These are phyloP conservation scores for Pammene aurita DNA, from an alignment of 2,888 invertebrate species.

Conservation along the genomic window DNA sequence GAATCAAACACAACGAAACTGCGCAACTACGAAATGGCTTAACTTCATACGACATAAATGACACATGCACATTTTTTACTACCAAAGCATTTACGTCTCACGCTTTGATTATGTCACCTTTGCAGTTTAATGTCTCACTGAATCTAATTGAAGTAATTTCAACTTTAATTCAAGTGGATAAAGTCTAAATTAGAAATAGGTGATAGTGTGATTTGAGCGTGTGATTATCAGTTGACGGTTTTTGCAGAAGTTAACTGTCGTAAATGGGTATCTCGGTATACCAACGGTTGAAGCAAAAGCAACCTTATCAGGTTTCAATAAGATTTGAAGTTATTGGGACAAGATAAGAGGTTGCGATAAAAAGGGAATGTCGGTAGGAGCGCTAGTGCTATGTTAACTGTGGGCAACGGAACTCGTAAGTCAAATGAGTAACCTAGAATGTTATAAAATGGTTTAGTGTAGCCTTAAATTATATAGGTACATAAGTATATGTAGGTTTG, in stretches of 20 bases:
- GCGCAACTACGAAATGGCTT: not conserved
- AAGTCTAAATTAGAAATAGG: not conserved
- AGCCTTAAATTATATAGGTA: not conserved
- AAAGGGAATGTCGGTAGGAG: slow-evolving; percentile 7
- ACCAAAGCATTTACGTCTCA: not conserved
- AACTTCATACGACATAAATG: not conserved
- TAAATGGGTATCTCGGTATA: not conserved
- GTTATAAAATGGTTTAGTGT: not conserved
- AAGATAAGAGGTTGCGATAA: not conserved
- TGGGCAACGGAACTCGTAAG: slow-evolving; percentile 12
- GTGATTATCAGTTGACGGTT: slow-evolving; percentile 13
- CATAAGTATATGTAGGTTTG: too few species aligned
- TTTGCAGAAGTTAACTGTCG: slow-evolving; percentile 4
- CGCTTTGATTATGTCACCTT: slow-evolving; percentile 15
- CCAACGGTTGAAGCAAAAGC: not conserved
- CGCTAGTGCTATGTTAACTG: slow-evolving; percentile 16
- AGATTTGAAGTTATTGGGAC: not conserved
- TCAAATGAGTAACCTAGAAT: slow-evolving; percentile 22
- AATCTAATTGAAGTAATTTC: not conserved
- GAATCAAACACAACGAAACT: slow-evolving; percentile 24
- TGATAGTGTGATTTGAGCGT: not conserved
- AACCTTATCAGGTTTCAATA: not conserved
- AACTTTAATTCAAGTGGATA: not conserved
- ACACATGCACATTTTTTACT: not conserved
- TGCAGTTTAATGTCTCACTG: not conserved